These are phyloP conservation scores for Megaptera novaeangliae DNA, from an alignment of 2,113 vertebrate species.

Conservation along the genomic window DNA sequence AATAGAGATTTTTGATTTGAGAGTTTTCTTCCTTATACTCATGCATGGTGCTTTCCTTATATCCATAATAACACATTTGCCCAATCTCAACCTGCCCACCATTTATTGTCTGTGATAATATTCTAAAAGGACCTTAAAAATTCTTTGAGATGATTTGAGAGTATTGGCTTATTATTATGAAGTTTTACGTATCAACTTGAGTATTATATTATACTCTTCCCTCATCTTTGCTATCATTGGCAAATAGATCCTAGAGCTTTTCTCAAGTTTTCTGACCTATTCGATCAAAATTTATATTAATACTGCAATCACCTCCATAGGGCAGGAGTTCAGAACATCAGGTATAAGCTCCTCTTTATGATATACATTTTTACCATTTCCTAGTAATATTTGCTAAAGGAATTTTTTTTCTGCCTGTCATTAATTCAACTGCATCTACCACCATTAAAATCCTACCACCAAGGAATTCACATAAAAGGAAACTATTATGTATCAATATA, in stretches of 20 bases:
- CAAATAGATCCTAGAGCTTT: neutral
- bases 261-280: neutral
- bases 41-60: neutral
- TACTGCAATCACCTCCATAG: neutral
- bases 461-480: conserved; percentile 21
- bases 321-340: neutral
- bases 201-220: neutral
- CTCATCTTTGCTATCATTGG: neutral
- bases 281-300: neutral
- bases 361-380: conserved; percentile 11
- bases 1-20: neutral
- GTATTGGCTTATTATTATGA: neutral
- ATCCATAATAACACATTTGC: neutral
- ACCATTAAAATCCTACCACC: neutral
- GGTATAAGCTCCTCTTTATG: neutral
- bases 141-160: neutral
- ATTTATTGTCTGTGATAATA: neutral
- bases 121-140: neutral
- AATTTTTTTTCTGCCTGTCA: neutral
- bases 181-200: neutral
- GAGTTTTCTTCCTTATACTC: neutral
- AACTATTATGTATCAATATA: neutral
- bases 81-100: neutral
- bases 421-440: neutral
- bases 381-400: neutral